Conservation (phyloP, 1,140 invertebrate species). For the Apis florea region DNA sequence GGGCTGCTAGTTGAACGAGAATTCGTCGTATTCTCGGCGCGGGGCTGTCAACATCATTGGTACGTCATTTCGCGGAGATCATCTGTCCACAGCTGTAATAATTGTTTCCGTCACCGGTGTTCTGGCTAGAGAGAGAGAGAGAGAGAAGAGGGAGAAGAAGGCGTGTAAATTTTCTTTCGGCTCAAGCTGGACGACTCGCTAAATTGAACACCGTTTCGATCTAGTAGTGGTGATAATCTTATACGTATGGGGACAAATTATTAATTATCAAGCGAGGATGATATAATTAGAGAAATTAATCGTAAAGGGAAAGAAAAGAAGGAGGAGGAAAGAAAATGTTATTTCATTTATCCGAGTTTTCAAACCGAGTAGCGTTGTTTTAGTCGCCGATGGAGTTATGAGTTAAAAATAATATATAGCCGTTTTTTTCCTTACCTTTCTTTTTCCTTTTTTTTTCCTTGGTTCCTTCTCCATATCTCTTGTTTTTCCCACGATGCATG, state of each 20-base stretch:
- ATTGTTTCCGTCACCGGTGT: neutral
- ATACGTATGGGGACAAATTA: too few relatives aligned
- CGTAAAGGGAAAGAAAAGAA: too few relatives aligned
- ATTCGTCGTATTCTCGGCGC: constrained; percentile 41
- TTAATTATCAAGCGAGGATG: too few relatives aligned
- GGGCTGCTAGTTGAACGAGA: constrained; percentile 54
- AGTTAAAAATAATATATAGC: neutral
- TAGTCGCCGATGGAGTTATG: neutral
- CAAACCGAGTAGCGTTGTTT: neutral
- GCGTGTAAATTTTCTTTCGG: too few relatives aligned
- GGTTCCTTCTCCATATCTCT: neutral
- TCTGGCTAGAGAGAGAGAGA: neutral
- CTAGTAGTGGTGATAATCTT: too few relatives aligned
- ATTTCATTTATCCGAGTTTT: neutral
- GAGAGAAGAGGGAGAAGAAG: neutral
- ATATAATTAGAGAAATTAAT: too few relatives aligned
- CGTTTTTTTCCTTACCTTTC: neutral
- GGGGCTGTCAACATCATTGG: constrained; percentile 52
- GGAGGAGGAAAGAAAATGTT: neutral
- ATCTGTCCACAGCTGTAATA: neutral
- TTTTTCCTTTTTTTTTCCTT: neutral
- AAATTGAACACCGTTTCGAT: too few relatives aligned
- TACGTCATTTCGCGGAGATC: constrained; percentile 50
- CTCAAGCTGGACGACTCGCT: too few relatives aligned
- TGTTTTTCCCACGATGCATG: constrained; percentile 1